Conservation (phyloP, 2,113 vertebrate genomes). For the Pteronura brasiliensis region DNA sequence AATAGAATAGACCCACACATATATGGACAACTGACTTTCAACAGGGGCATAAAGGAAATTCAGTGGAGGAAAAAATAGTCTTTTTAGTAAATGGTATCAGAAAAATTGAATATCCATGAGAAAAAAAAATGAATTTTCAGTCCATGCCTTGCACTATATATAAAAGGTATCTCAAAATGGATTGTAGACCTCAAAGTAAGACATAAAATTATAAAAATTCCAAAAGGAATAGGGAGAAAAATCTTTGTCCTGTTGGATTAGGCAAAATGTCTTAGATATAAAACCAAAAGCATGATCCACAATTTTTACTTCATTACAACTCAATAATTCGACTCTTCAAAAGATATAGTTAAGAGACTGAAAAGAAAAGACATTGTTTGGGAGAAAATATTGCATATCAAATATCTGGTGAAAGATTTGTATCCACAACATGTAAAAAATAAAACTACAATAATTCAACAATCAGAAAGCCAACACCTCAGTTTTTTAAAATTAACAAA, state of each 20-base stretch:
- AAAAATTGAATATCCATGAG: neutral
- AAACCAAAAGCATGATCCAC: slow-evolving; percentile 44
- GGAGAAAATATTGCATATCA: slow-evolving; percentile 49
- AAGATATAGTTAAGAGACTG: neutral
- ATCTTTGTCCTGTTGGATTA: slow-evolving; percentile 6
- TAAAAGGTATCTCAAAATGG: neutral
- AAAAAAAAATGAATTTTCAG: slow-evolving; percentile 9
- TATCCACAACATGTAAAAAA: neutral
- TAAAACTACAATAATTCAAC: neutral
- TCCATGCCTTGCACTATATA: neutral
- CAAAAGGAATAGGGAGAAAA: slow-evolving; percentile 2
- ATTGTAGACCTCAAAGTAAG: neutral
- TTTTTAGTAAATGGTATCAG: neutral
- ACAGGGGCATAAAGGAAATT: neutral
- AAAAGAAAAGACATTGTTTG: slow-evolving; percentile 23
- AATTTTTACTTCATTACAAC: slow-evolving; percentile 32
- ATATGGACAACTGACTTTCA: neutral
- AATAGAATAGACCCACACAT: neutral
- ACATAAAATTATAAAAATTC: neutral
- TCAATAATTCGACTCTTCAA: slow-evolving; percentile 32
- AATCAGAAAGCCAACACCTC: neutral
- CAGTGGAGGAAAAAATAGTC: neutral
- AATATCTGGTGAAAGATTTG: slow-evolving; percentile 37
- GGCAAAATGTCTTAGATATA: slow-evolving; percentile 11
- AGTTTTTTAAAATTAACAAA: neutral